These are phyloP conservation scores for Andrena bucephala DNA, from an alignment of 2,888 invertebrate genomes.

Conservation along the genomic window DNA sequence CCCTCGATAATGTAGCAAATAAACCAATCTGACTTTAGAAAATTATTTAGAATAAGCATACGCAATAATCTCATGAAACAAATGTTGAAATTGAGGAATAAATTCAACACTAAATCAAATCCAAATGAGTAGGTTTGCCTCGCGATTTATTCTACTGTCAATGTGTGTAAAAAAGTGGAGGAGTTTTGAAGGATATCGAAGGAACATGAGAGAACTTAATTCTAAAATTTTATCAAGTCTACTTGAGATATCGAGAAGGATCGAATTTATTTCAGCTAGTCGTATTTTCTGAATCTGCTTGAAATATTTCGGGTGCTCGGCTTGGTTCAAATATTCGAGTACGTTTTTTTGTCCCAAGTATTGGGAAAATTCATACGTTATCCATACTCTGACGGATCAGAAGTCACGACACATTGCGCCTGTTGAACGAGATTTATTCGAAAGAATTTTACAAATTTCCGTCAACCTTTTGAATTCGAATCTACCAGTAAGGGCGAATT, in stretches of 20 bases:
- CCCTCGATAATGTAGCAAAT: too few species aligned
- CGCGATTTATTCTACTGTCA: too few species aligned
- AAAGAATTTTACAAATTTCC: conserved; percentile 71
- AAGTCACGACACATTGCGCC: conserved; percentile 77
- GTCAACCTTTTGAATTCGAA: conserved; percentile 21
- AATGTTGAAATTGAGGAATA: not conserved
- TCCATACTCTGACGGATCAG: conserved; percentile 68
- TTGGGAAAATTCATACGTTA: conserved; percentile 50
- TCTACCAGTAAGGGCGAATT: not conserved
- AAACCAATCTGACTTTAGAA: too few species aligned
- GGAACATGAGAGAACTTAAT: too few species aligned
- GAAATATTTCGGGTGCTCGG: not conserved
- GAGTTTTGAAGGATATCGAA: too few species aligned
- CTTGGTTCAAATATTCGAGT: not conserved
- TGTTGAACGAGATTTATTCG: conserved; percentile 80
- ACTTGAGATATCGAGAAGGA: too few species aligned
- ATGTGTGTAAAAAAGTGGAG: too few species aligned
- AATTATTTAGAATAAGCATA: not conserved
- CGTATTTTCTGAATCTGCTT: not conserved
- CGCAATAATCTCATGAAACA: not conserved
- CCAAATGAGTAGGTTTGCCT: too few species aligned
- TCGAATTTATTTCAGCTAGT: too few species aligned
- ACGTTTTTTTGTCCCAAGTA: not conserved
- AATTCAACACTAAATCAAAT: too few species aligned
- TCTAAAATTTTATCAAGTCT: too few species aligned